Conservation (phyloP, 2,113 vertebrate genomes). For the Callaeas wilsoni region DNA sequence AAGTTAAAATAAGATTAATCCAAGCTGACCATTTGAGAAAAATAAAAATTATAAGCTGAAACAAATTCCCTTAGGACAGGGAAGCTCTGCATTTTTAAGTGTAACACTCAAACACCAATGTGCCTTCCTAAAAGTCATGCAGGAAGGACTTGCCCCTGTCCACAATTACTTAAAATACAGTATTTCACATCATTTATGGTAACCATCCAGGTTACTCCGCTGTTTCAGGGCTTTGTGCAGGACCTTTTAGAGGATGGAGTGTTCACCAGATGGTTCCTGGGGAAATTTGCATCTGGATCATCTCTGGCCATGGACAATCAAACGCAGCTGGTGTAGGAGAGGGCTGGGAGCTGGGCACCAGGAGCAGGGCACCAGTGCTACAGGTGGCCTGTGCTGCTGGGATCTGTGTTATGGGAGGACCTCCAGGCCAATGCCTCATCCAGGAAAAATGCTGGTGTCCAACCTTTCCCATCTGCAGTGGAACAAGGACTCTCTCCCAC, state of each 20-base stretch:
- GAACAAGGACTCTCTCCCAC: background rate
- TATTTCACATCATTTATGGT: background rate
- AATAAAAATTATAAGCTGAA: background rate
- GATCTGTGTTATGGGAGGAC: background rate
- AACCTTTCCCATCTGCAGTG: background rate
- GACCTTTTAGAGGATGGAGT: background rate
- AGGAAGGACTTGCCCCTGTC: background rate
- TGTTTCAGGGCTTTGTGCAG: background rate
- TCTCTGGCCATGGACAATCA: background rate
- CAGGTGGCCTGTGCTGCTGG: background rate
- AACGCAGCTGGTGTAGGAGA: background rate
- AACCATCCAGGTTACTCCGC: background rate
- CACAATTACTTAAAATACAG: background rate
- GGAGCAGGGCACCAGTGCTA: background rate
- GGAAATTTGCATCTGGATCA: background rate
- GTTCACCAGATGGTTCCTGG: background rate
- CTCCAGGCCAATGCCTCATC: background rate
- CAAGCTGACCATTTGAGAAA: background rate
- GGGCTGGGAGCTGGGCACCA: background rate
- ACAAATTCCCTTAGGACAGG: background rate
- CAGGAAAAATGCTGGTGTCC: background rate
- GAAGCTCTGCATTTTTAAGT: background rate
- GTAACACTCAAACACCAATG: fast-evolving
- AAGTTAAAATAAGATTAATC: background rate
- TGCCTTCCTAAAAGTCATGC: background rate